A percentile compares a stretch with the other conserved stretches of the same genome.
These are phyloP conservation scores for Panthera uncia DNA, from an alignment of 2,113 vertebrate genomes.

Conservation along the genomic window DNA sequence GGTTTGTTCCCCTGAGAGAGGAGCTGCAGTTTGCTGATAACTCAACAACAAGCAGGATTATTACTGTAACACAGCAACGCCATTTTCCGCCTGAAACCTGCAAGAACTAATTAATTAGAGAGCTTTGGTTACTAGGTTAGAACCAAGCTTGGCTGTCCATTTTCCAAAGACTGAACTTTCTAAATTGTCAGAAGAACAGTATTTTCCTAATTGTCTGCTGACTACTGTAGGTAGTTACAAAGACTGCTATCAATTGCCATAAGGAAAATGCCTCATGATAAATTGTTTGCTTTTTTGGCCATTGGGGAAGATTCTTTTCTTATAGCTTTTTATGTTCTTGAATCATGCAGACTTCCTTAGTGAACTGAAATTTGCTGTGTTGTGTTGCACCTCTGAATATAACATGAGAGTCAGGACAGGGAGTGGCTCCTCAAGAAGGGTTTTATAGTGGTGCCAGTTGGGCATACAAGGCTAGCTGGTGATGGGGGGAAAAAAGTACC, in stretches of 20 bases:
- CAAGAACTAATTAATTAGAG: conserved; percentile 76
- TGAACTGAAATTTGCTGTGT: background rate
- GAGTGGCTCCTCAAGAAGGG: background rate
- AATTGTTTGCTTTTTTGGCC: conserved; percentile 35
- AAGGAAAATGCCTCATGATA: conserved; percentile 22
- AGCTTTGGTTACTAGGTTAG: conserved; percentile 75
- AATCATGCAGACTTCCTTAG: background rate
- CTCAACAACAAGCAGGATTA: conserved; percentile 62
- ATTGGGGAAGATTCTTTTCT: conserved; percentile 20
- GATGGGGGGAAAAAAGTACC: background rate
- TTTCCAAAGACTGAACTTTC: conserved; percentile 69
- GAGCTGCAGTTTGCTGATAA: conserved; percentile 79
- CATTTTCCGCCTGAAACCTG: conserved; percentile 57
- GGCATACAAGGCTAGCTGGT: background rate
- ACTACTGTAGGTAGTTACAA: conserved; percentile 37
- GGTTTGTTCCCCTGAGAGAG: conserved; percentile 61
- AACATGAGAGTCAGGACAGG: background rate
- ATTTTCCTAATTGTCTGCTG: conserved; percentile 62
- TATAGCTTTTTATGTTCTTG: conserved; percentile 29
- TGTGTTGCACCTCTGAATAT: background rate
- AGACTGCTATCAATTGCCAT: background rate
- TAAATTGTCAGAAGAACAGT: conserved; percentile 62
- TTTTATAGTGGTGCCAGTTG: conserved; percentile 27
- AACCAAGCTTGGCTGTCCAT: conserved; percentile 51
- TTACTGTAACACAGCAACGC: conserved; percentile 61